Evolutionary conservation across 2,888 invertebrate species (phyloP).

Genomic region (Pristionchus entomophagus): DNA sequence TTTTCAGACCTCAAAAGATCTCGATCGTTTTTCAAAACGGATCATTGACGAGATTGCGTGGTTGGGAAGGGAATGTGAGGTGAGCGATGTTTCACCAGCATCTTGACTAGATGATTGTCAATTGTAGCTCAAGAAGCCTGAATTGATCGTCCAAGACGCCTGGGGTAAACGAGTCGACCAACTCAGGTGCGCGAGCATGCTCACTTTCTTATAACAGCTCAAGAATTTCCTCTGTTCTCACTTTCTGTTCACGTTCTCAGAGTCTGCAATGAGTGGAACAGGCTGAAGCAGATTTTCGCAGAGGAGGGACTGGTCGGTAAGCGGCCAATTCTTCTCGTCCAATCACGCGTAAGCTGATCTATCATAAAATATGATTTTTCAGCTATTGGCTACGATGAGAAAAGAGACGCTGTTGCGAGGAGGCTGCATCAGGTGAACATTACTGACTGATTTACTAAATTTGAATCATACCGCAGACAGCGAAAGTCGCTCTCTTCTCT

Average conservation of each 20-base stretch:
- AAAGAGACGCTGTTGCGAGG: constrained; percentile 54
- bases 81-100: neutral
- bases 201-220: neutral
- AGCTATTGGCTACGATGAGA: constrained; percentile 65
- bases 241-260: constrained; percentile 55
- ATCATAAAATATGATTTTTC: neutral
- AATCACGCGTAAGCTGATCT: neutral
- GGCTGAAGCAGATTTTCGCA: constrained; percentile 79
- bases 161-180: constrained; percentile 78
- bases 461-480: constrained; percentile 68
- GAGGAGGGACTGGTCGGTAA: constrained; percentile 79
- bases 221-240: neutral
- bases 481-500: constrained; percentile 79
- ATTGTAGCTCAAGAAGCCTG: constrained; percentile 77
- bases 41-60: constrained; percentile 78
- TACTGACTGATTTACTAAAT: too few species aligned
- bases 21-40: constrained; percentile 78
- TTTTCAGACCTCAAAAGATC: constrained; percentile 74
- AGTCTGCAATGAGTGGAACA: constrained; percentile 80
- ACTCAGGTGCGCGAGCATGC: neutral
- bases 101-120: neutral
- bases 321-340: neutral
- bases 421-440: constrained; percentile 61
- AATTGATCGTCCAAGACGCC: constrained; percentile 78
- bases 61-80: constrained; percentile 67